Base-by-base conservation (phyloP, 2,113 vertebrate genomes). In the Agapornis roseicollis region DNA sequence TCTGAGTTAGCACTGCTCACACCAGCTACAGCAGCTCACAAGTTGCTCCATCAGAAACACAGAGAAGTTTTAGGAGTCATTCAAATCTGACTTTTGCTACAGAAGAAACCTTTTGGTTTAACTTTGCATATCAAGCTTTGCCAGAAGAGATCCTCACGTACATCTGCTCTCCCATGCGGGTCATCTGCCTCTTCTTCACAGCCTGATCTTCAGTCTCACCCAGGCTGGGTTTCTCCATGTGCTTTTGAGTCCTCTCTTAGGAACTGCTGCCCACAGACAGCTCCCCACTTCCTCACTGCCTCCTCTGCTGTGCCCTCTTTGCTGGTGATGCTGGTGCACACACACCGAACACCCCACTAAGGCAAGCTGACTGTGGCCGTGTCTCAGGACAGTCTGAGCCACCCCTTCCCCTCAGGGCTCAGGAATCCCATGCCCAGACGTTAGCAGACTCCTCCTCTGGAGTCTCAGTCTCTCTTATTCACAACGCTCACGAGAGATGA, bases 291-390 rank as follows among this genome's bases (percentile, higher is more conserved):
- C 1, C 49, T 55, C 7, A 3, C 64, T 4, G n/a, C 22, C 47
- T 90, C 88, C 24, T 39, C 50, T 73, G 31, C 55, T 24, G 31
- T 27, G 29, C 42, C 28, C 69, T 23, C 28, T 9, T 27, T 27
- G 77, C 55, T 84, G 49, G 1, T 5, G 8, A 46, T 2, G 1
- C 37, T 29, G 27, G 61, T 20, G 11, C 33, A 29, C 18, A 13
- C 1, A 1, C 2, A 35, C 1, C 29, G 4, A 50, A 68, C 8
- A 27, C 20, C 19, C 10, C 42, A 49, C 17, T 3, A 60, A 65
- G 29, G 7, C 58, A 52, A 73, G 11, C 0, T 6, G 13, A 14
- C 42, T 25, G 11, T 5, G 13, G 15, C 77, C 55, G 1, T 25
- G 46, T 4, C 52, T 33, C 55, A 19, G 33, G 49, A 31, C 25